A percentile compares a stretch with the other conserved stretches of the same genome.
phyloP scores from a whole-genome alignment of 2,113 vertebrate genomes.

The Panthera tigris region DNA sequence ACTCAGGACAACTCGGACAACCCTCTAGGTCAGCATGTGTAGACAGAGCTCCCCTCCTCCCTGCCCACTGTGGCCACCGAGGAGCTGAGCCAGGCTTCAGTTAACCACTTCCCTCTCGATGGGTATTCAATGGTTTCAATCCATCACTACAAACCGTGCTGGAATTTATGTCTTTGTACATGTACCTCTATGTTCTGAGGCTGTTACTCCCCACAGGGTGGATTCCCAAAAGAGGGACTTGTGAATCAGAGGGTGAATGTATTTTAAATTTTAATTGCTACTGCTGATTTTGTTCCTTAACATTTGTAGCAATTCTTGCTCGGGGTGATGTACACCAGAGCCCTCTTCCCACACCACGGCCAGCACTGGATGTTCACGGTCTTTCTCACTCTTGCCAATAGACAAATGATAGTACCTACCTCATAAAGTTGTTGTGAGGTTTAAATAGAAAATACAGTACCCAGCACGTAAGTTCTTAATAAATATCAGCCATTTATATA shows the following conservation, averaged over 20 bases:
- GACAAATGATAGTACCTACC: neutral
- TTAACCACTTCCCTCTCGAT: neutral
- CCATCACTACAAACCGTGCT: neutral
- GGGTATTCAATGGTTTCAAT: neutral
- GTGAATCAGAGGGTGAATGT: neutral
- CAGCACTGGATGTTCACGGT: neutral
- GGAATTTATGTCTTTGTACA: neutral
- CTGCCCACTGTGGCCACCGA: neutral
- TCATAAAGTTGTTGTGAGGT: neutral
- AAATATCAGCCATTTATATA: neutral
- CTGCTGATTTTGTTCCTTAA: neutral
- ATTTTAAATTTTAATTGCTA: neutral
- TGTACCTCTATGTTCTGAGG: neutral
- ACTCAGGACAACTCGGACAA: no score
- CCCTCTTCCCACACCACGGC: neutral
- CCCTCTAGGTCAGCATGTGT: neutral
- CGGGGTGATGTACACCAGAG: neutral
- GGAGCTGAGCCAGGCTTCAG: neutral
- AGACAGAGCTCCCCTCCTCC: rapidly evolving
- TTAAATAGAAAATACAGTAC: neutral
- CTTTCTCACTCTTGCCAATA: neutral
- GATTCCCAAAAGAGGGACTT: neutral
- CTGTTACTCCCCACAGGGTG: neutral
- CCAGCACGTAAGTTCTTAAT: neutral
- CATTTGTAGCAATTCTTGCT: neutral